phyloP scores from a whole-genome alignment of 2,888 invertebrate species.

The Epistrophe eligans region DNA sequence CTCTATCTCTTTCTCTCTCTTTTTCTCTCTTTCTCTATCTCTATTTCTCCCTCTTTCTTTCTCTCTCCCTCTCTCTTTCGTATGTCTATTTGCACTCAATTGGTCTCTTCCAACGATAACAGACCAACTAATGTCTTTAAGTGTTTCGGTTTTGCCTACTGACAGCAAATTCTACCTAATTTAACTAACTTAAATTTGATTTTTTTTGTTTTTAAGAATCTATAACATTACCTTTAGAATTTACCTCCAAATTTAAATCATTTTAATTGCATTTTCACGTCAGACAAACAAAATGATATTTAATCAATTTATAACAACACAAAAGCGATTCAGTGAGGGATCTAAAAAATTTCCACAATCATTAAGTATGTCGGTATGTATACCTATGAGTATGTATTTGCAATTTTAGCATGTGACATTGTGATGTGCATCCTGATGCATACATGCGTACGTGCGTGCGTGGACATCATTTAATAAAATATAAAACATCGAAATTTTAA shows the following conservation, averaged over 20 bases:
- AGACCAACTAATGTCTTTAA: no score
- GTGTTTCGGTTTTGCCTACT: no score
- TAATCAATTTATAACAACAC: conserved; percentile 34
- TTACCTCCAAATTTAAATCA: neutral
- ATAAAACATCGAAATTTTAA: conserved; percentile 4
- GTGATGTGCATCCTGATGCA: neutral
- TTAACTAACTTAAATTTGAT: no score
- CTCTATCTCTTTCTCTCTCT: no score
- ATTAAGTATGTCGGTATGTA: neutral
- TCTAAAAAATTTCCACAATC: conserved; percentile 1
- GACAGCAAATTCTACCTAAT: no score
- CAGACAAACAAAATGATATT: conserved; percentile 8
- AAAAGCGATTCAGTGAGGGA: neutral
- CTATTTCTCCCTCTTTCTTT: no score
- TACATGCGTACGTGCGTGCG: neutral
- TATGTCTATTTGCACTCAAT: no score
- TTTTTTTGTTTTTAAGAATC: neutral
- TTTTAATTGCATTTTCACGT: conserved; percentile 46
- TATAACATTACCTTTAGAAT: neutral
- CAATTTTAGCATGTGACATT: conserved; percentile 12
- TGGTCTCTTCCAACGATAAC: no score
- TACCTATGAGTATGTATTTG: neutral
- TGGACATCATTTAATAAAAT: neutral
- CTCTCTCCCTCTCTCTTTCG: no score
- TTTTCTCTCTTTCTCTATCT: no score